Evolutionary conservation across 2,113 vertebrate genomes (phyloP), one percentile per base, ranked within the genome.

Genomic region (Chaetops frenatus): DNA sequence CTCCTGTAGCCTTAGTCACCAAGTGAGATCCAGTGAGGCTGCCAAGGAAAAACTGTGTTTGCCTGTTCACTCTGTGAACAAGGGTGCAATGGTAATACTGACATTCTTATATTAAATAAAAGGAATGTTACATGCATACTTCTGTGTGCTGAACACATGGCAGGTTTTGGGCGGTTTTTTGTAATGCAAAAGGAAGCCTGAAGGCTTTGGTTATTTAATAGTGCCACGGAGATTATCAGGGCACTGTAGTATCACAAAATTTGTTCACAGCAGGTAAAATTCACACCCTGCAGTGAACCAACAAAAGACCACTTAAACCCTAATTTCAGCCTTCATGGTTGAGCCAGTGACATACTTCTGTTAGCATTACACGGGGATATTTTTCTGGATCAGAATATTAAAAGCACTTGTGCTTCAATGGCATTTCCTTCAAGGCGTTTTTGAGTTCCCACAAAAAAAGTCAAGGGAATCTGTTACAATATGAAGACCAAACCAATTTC

Each of bases 301-400:
- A 94, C 83, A 92, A 92, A 89, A 92, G 65, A 76, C 23, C 73
- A 91, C 45, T 94, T 92, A 91, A 74, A 73, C 6, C 38, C 60
- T 57, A 47, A 95, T 83, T 88, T 81, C 76, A 91, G 65, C 31
- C 23, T 76, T 57, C 73, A 42, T 1, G 2, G 40, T 3, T 79
- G 20, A 78, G 40, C 44, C 57, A 85, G 70, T 7, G n/a, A 65
- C 50, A 72, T 29, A 45, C 9, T 76, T 69, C 48, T 61, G 40
- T 9, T 40, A 76, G 57, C 29, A 31, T n/a, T 28, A 60, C 57
- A 54, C 0, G 0, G 40, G 17, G 15, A 35, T 48, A 29, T 3
- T 31, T 56, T 83, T 60, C 64, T 60, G 29, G 15, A 54, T 14
- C 17, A 66, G 33, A 58, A 65, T 16, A 86, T 15, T 76, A 61